Conservation (phyloP, 2,113 vertebrate genomes). For the Myocastor coypus region DNA sequence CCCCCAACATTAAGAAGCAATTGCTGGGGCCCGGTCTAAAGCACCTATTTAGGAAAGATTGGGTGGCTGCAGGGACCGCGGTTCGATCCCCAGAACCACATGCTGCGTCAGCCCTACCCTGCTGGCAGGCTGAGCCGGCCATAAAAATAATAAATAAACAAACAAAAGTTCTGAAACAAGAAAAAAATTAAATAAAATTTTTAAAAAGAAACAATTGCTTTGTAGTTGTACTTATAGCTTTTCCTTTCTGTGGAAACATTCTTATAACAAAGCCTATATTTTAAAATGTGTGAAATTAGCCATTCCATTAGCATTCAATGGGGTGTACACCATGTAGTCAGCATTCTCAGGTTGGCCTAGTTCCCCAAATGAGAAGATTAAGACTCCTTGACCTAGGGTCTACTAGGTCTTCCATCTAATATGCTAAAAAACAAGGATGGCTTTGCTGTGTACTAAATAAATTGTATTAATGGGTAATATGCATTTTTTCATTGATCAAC, state of each 20-base stretch:
- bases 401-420: not conserved
- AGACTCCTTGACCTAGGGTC: not conserved
- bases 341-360: not conserved
- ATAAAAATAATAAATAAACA: too few relatives aligned
- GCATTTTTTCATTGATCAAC: not conserved
- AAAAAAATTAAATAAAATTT: too few relatives aligned
- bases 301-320: not conserved
- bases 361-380: not conserved
- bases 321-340: not conserved
- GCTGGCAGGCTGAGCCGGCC: too few relatives aligned
- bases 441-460: not conserved
- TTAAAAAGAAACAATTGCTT: conserved; percentile 59
- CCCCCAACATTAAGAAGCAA: conserved; percentile 55
- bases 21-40: too few relatives aligned
- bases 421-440: not conserved
- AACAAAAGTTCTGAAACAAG: too few relatives aligned
- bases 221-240: conserved; percentile 31
- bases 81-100: too few relatives aligned
- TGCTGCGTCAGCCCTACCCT: too few relatives aligned
- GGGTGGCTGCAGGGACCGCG: too few relatives aligned
- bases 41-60: too few relatives aligned
- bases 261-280: not conserved
- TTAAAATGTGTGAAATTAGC: not conserved
- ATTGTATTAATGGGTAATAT: not conserved
- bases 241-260: not conserved